phyloP scores from a whole-genome alignment of 2,888 invertebrate genomes.

The Therioaphis trifolii region DNA sequence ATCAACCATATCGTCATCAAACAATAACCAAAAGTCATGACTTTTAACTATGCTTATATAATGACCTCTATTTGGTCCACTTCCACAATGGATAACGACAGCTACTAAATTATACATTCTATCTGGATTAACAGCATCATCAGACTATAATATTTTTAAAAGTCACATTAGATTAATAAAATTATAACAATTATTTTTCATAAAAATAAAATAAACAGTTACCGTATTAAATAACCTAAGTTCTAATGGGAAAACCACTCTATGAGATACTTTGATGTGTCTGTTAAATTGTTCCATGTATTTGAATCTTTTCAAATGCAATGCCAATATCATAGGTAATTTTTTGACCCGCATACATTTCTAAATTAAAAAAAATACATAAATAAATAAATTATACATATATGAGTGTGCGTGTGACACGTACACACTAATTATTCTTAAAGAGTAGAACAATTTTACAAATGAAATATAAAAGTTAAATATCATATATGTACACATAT shows the following conservation, averaged over 20 bases:
- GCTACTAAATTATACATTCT: slow-evolving; percentile 98
- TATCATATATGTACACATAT: background rate
- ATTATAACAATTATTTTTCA: slow-evolving; percentile 25
- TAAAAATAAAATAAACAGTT: slow-evolving; percentile 69
- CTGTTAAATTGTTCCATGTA: slow-evolving; percentile 99
- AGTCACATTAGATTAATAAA: background rate
- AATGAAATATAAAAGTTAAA: too few species aligned
- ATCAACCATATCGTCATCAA: slow-evolving; percentile 99
- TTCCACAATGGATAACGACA: slow-evolving; percentile 99
- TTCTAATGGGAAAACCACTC: slow-evolving; percentile 98
- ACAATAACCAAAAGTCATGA: slow-evolving; percentile 98
- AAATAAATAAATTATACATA: too few species aligned
- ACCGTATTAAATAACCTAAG: slow-evolving; percentile 97
- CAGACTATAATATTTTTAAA: slow-evolving; percentile 77
- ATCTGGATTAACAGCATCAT: slow-evolving; percentile 98
- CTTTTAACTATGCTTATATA: slow-evolving; percentile 99
- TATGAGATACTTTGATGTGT: slow-evolving; percentile 98
- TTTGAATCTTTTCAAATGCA: slow-evolving; percentile 97
- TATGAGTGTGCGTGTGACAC: too few species aligned
- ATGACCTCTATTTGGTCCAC: slow-evolving; percentile 98
- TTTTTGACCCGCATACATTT: slow-evolving; percentile 99
- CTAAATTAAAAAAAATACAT: slow-evolving; percentile 67
- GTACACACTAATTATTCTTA: too few species aligned
- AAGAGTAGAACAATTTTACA: too few species aligned
- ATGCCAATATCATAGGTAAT: slow-evolving; percentile 94